Evolutionary conservation across 2,888 invertebrate species (phyloP), one percentile per base, ranked within the genome.

Genomic region (Oscheius sp.): DNA sequence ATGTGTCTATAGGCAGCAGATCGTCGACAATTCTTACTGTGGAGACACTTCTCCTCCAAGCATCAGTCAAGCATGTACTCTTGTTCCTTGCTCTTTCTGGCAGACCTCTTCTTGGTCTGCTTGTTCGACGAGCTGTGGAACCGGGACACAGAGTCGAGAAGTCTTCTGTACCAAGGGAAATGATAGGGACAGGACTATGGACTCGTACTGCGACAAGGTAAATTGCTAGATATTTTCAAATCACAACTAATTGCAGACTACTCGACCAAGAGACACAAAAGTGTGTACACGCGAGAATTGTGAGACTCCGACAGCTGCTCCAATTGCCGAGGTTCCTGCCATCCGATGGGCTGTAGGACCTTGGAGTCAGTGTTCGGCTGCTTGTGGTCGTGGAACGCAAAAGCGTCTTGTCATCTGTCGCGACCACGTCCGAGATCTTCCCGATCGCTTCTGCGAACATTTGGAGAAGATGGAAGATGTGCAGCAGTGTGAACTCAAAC

Each of bases 61-160:
- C 13, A 74, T 59, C n/a, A 70, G 70, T 33, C 83, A 87, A 62
- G 48, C 76, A n/a, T 84, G 84, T 76, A 76, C 47, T 73, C 73
- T 87, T 11, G 60, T 84, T 7, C 79, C 84, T 1, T 89, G 89
- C 68, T 79, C 88, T 13, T 55, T 53, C 4, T 88, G 88, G 88
- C 73, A 82, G 21, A 57, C 75, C 11, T 75, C 77, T 3, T 78
- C 79, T n/a, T 88, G 87, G 87, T 76, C 82, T 1, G 72, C 78
- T 7, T 89, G 89, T 72, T 88, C 88, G 2, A 91, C 91, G 2
- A 91, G 92, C 9, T 94, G 93, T 89, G 93, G 93, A 1, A 90
- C 91, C 58, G 93, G 93, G 2, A 90, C 92, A 76, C 91, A 92
- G 77, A 91, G 91, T 33, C 90, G 94, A 74, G 90, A 90, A 33